Base-by-base conservation (phyloP, 2,888 invertebrate genomes). In the Coleophora deauratella region DNA sequence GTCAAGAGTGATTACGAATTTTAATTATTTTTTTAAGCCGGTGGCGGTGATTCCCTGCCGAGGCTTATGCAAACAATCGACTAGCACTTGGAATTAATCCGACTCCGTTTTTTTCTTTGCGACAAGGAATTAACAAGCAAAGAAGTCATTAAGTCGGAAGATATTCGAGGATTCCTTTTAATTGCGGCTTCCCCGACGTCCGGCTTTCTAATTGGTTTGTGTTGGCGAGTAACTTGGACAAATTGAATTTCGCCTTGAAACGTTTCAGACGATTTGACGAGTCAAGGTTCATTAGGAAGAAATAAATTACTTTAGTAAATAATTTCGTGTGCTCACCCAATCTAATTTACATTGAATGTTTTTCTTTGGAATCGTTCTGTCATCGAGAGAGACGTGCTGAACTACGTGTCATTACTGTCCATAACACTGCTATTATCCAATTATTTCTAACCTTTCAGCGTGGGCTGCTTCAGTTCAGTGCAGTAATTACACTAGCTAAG, bases 1-100 rank as follows among this genome's bases (percentile, higher is more conserved):
- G 77, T 85, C 85, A 81, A 80, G 81, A 85, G 82, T 85, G 82
- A 85, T 85, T 85, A 84, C 84, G 79, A 82, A 82, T 85, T 85
- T 85, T 85, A 85, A 85, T 85, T 85, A 85, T 85, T 85, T 84
- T 85, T 85, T 85, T 84, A 85, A 85, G 85, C 84, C 85, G 73
- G 81, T 81, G 80, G 82, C 79, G 66, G 69, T 62, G 75, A 72
- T 82, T 80, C 81, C 81, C 79, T 75, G 62, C 64, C 65, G 73
- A 69, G 76, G 79, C 85, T 84, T 84, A 84, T 82, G 84, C 85
- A 85, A 85, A 85, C 85, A 85, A 85, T 85, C 79, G 82, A 77
- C 77, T 82, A 71, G 77, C 85, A 85, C 85, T 85, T 79, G 79
- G 82, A 85, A 85, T 85, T 85, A 85, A 85, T 85, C 86, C 72